Evolutionary conservation across 1,140 invertebrate genomes (phyloP).

Genomic region (Drosophila sturtevanti): DNA sequence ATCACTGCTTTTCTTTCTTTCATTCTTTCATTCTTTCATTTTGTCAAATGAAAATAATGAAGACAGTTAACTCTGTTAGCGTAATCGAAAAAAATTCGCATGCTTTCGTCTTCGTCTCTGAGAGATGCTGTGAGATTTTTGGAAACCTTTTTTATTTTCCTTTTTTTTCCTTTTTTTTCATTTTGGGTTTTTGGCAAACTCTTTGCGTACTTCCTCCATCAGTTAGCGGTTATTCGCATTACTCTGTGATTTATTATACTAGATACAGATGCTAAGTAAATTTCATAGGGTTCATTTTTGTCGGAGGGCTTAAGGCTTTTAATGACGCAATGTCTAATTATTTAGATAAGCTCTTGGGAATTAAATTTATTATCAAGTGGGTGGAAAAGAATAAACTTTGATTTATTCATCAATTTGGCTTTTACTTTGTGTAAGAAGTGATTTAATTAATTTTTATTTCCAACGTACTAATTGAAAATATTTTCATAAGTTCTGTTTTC

Average conservation of each 20-base stretch:
- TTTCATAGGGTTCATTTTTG: background rate
- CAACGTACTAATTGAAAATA: too few species aligned
- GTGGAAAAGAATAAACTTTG: background rate
- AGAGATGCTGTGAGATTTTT: constrained; percentile 49
- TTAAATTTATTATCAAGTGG: constrained; percentile 10
- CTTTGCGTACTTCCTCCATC: constrained; percentile 41
- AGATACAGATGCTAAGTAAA: constrained; percentile 9
- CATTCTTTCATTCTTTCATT: constrained; percentile 24
- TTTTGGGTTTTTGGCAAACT: constrained; percentile 27
- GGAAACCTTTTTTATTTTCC: constrained; percentile 35
- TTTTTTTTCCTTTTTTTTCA: too few species aligned
- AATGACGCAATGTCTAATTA: background rate
- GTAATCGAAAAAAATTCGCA: constrained; percentile 35
- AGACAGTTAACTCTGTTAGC: constrained; percentile 42
- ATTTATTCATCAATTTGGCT: constrained; percentile 1
- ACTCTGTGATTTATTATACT: constrained; percentile 13
- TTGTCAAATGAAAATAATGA: constrained; percentile 14
- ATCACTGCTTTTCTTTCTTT: constrained; percentile 5
- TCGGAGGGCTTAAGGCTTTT: background rate
- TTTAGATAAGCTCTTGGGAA: constrained; percentile 30
- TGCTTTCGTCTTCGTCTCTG: constrained; percentile 12
- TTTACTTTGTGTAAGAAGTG: background rate
- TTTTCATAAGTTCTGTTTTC: too few species aligned
- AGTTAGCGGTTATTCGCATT: constrained; percentile 15
- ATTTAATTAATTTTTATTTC: background rate